Base-by-base conservation (phyloP, 2,888 invertebrate genomes). In the Apodemia hepburni region DNA sequence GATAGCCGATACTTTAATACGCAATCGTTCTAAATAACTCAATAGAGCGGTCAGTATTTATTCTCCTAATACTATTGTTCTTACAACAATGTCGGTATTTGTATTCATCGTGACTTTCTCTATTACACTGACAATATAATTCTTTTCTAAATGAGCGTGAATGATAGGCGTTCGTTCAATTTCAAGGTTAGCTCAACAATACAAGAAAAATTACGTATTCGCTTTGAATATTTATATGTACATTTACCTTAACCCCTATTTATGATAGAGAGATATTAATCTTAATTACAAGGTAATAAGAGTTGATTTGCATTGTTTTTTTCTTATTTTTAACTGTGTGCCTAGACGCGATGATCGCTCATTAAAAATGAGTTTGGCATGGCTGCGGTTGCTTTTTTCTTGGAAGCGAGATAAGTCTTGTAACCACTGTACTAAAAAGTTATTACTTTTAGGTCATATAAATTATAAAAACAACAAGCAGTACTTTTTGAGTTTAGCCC, bases 41-140 rank as follows among this genome's bases (percentile, higher is more conserved):
- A 82, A 84, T 81, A 78, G 78, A 72, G 64, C 69, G 66, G 66
- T 58, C 77, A 74, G 76, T 85, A 81, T 84, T 81, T 80, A 80
- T 87, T 84, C 82, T 80, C 78, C 76, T 73, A 73, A 77, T 72
- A 68, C 71, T 71, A 73, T 77, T 77, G 73, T 76, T 72, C 68
- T 65, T 67, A 63, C 64, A 69, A 68, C 70, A 70, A 69, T 66
- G 61, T 64, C 63, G 66, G 63, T 73, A 75, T 62, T 63, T 64
- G 64, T 63, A 61, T 73, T 70, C 68, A 69, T 70, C 72, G 71
- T 71, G 73, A 76, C 77, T 79, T 77, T 78, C 73, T 73, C 77
- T 71, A 54, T 64, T 64, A 57, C 49, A 49, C 59, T 61, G 64
- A 64, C 66, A 64, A 64, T 60, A 51, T 61, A 61, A 60, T 61